Conservation (phyloP, 1,140 invertebrate genomes). For the Drosophila paulistorum region DNA sequence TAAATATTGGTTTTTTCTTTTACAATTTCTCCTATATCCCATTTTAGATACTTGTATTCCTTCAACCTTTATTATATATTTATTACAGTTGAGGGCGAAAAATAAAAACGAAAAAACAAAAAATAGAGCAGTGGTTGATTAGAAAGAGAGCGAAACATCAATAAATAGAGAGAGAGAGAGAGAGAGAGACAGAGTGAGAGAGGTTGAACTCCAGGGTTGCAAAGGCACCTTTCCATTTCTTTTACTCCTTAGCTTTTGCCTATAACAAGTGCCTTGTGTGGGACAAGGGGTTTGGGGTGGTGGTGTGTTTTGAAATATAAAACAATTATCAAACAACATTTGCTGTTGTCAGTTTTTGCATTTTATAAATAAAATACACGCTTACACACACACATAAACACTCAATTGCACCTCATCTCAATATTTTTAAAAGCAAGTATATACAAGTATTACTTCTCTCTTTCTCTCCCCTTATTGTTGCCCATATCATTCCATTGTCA, state of each 20-base stretch:
- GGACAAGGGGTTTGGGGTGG: constrained; percentile 6
- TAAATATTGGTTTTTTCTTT: constrained; percentile 31
- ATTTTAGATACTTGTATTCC: constrained; percentile 14
- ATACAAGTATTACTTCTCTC: constrained; percentile 24
- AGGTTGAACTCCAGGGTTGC: constrained; percentile 43
- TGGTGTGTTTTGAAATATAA: constrained; percentile 29
- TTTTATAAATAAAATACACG: constrained; percentile 46
- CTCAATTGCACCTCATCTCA: constrained; percentile 35
- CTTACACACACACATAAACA: constrained; percentile 1
- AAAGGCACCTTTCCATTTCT: constrained; percentile 43
- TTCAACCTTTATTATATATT: constrained; percentile 17
- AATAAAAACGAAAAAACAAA: constrained; percentile 11
- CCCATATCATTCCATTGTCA: constrained; percentile 43
- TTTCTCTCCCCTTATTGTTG: constrained; percentile 9
- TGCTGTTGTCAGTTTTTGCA: constrained; percentile 51
- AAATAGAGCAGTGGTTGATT: constrained; percentile 57
- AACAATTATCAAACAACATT: constrained; percentile 32
- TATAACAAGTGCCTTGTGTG: constrained; percentile 6
- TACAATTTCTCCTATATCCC: constrained; percentile 48
- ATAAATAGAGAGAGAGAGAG: constrained; percentile 20
- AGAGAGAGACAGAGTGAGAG: constrained; percentile 17
- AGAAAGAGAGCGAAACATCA: constrained; percentile 17
- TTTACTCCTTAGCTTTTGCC: background rate
- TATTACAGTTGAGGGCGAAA: background rate
- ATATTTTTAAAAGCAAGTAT: constrained; percentile 14